Conservation (phyloP, 2,113 vertebrate genomes). For the Cavia aperea region DNA sequence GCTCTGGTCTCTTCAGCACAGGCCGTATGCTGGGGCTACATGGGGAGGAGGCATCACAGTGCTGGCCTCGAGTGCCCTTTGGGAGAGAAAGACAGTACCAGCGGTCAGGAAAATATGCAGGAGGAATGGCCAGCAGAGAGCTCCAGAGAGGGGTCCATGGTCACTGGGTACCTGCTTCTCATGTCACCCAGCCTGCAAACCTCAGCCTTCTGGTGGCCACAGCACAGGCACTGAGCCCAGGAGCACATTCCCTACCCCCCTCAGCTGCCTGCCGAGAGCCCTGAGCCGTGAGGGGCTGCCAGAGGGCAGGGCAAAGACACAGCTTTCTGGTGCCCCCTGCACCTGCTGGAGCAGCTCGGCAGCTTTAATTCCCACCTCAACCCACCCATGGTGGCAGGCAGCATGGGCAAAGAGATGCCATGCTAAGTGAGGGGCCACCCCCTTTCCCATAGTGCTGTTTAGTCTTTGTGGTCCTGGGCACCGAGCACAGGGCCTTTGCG, state of each 20-base stretch:
- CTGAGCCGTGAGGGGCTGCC: background rate
- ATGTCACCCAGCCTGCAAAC: background rate
- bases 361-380: background rate
- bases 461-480: background rate
- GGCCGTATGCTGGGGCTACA: constrained; percentile 64
- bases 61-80: constrained; percentile 56
- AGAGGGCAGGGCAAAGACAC: background rate
- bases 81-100: background rate
- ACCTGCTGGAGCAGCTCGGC: background rate
- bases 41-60: constrained; percentile 79
- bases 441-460: background rate
- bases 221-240: background rate
- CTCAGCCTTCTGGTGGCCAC: background rate
- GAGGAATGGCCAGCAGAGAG: background rate
- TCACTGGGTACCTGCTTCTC: background rate
- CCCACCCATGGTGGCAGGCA: background rate
- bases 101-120: background rate
- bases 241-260: background rate
- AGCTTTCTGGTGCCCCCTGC: background rate
- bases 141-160: background rate
- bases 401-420: background rate
- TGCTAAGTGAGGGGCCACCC: background rate
- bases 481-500: background rate
- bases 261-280: background rate
- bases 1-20: constrained; percentile 82